Base-by-base conservation (phyloP, 2,113 vertebrate species). In the Mobula hypostoma region DNA sequence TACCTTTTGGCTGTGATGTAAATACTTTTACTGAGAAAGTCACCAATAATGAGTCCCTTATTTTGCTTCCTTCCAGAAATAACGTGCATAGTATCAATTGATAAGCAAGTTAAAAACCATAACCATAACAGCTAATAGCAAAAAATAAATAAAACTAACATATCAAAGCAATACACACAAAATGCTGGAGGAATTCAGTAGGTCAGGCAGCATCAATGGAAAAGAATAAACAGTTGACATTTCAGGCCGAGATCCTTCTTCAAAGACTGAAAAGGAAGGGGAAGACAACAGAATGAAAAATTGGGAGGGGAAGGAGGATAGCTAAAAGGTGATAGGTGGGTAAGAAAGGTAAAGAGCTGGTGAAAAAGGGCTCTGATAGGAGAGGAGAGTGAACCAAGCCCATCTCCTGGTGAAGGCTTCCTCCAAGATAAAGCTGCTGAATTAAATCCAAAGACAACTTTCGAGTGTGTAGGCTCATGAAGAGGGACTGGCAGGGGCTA, bases 1-100 rank as follows among this genome's bases (percentile, higher is more conserved):
- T 9, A 61, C 48, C 21, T 85, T 24, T 61, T 61, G 9, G 15
- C 24, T 61, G 24, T 87, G 3, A 12, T 27, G 48, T 48, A 85
- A 85, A 19, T 17, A 83, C 40, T 40, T 78, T 83, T 8, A 56
- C 82, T 94, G 82, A 91, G 82, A 94, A 91, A 48, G 48, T 48
- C 77, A 94, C 66, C 78, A 83, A 94, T 82, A 95, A 94, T 83
- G 93, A 82, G 77, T 70, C 76, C 11, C 36, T 94, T 91, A 91
- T 48, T 85, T 93, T 68, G 76, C 61, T 94, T 94, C 94, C 94
- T 88, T 92, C 83, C 63, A 93, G 61, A 94, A 72, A 94, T 94
- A 61, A 87, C 1, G 8, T 15, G 77, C 88, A 94, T 9, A 70
- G 68, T 91, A 94, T 94, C 58, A 21, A 94, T 40, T 36, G 2